Conservation (phyloP, 2,797 vertebrate genomes). For the Notamacropus eugenii region DNA sequence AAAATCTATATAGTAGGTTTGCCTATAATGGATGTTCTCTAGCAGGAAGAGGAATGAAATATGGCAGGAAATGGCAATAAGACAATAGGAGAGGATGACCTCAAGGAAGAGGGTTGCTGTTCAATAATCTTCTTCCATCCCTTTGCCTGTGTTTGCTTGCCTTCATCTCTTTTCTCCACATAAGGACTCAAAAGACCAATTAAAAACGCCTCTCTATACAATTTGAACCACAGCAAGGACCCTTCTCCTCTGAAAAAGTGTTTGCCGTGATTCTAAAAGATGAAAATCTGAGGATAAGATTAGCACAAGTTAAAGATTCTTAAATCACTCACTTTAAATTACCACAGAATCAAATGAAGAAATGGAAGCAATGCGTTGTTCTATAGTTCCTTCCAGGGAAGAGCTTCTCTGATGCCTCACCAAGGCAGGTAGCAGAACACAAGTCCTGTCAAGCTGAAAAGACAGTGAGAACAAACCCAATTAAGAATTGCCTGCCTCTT, state of each 20-base stretch:
- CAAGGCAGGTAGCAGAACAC: not conserved
- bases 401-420: not conserved
- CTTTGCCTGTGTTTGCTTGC: not conserved
- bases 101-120: not conserved
- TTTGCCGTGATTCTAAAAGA: not conserved
- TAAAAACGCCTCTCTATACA: not conserved
- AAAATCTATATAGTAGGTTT: not conserved
- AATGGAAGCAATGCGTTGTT: not conserved
- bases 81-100: not conserved
- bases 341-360: not conserved
- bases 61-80: fast-evolving
- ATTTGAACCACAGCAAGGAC: not conserved
- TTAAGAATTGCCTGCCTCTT: not conserved
- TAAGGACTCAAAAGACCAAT: not conserved
- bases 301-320: not conserved
- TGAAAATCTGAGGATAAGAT: not conserved
- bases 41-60: not conserved
- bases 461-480: not conserved
- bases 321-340: not conserved
- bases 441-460: not conserved
- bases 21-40: not conserved
- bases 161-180: not conserved
- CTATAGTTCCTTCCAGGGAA: not conserved
- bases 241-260: not conserved
- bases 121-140: not conserved